Evolutionary conservation across 2,888 invertebrate species (phyloP), one percentile per base, ranked within the genome.

Genomic region (Oscheius onirici): DNA sequence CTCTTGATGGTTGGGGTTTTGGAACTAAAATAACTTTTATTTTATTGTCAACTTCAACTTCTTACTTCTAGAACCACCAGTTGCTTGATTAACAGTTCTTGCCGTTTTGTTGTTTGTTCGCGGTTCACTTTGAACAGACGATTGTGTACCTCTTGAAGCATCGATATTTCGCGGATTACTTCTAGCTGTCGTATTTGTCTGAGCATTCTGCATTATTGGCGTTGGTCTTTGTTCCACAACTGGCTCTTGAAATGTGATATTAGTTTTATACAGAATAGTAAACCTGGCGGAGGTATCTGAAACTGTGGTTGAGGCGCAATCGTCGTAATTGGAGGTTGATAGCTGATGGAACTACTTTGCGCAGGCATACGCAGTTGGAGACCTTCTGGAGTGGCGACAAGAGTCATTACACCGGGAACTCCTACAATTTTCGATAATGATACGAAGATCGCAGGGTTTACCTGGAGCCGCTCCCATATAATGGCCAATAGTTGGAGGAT

Each of bases 351-450:
- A 3, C 40, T 54, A 11, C 40, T 20, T 20, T 52, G 51, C 1
- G 41, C 57, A 13, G 68, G 68, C 57, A 68, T 55, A 11, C 79
- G 75, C 20, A 85, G 63, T 44, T 81, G 82, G 1, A 80, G 41
- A 1, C 84, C 83, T 40, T 82, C 73, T 0, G 82, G 72, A 0
- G 84, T 80, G 11, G 81, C 83, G 0, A 84, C 80, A 15, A 85
- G 71, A 8, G 85, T 85, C 80, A 85, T 79, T 3, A 82, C 84
- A 34, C 77, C 74, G 15, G 83, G 68, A 22, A 68, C 57, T 5
- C 54, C 66, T 67, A 41, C 26, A 67, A 22, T 60, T 20, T 34
- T 40, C 17, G n/a, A n/a, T n/a, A n/a, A n/a, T n/a, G n/a, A n/a
- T n/a, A n/a, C n/a, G n/a, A n/a, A n/a, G n/a, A n/a, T n/a, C n/a